Base-by-base conservation (phyloP, 2,113 vertebrate genomes). In the Mus musculus region DNA sequence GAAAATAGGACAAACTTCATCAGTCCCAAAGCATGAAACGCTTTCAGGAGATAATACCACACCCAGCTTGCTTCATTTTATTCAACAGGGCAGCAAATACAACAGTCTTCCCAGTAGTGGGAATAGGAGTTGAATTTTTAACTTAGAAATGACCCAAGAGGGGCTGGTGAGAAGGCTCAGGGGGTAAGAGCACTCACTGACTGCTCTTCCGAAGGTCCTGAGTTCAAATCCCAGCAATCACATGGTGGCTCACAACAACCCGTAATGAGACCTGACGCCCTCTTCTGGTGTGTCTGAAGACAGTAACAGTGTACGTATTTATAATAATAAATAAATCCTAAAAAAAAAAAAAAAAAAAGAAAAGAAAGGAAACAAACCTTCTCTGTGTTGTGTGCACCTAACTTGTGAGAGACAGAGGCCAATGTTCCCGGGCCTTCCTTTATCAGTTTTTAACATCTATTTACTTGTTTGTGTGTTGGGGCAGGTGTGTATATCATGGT, bases 51-150 rank as follows among this genome's bases (percentile, higher is more conserved):
- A 76, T 81, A 85, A 22, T 77, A 69, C 65, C 63, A 17, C 84
- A 81, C 17, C 36, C 36, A 0, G 0, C 56, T 19, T 2, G 33
- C 95, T 78, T 77, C 67, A 5, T 61, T 73, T 61, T 80, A 72
- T 20, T 78, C 86, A 84, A 88, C 77, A 33, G 89, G 36, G 61
- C 93, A 95, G 28, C 95, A 77, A 91, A 89, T 26, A 22, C 82
- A 5, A 89, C 52, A 6, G 6, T 19, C 17, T 63, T 72, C 42
- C 91, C 63, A 77, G 95, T 13, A 42, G 52, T 93, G 46, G 17
- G 0, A 8, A 28, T 84, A 77, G 92, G 89, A 95, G 89, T 3
- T 39, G 78, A n/a, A 56, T 93, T 93, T 52, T 81, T 81, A 22
- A 81, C 10, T 81, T 56, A 80, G 49, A 54, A 80, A 80, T 20